Evolutionary conservation across 2,888 invertebrate genomes (phyloP), one percentile per base, ranked within the genome.

Genomic region (Yponomeuta malinellus): DNA sequence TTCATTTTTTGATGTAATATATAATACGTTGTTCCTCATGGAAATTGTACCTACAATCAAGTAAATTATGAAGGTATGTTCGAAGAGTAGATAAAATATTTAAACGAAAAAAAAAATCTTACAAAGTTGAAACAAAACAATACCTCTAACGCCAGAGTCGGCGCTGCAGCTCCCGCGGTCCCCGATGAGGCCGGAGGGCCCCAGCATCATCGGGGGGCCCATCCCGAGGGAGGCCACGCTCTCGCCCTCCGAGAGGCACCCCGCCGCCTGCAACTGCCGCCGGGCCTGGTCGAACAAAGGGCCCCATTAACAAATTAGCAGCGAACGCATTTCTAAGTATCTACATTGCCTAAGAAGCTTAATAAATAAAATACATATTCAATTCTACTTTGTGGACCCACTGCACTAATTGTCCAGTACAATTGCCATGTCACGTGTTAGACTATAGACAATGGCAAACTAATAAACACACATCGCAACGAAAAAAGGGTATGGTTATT

Each of bases 91-190:
- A 59, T 23, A 59, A 12, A 59, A 15, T 59, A 12, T 15, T 15
- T 4, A 59, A 15, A 15, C 15, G 15, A 59, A 59, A 59, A 12
- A 2, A 52, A 52, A 10, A 1, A 10, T 52, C 10, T 52, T 12
- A 12, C 43, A 43, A 43, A 8, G 9, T 43, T 43, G 43, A 43
- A 43, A 43, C 43, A 43, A 33, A n/a, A 71, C 63, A 74, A 76
- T 81, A 81, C 96, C 95, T 79, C 97, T 93, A 29, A 97, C 95
- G 6, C 97, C 97, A 37, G 97, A 97, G 85, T 97, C 97, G 15
- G 97, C 97, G 79, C 96, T 96, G 89, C 96, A 96, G 79, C 96
- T 96, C 74, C 96, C 96, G 65, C 97, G 92, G 83, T 97, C 97
- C 59, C 93, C 94, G 75, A 92, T 86, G 72, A 91, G 82, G 37